A percentile compares a stretch with the other conserved stretches of the same genome.
Evolutionary conservation across 2,888 invertebrate species (phyloP).

Genomic region (Notodonta ziczac): DNA sequence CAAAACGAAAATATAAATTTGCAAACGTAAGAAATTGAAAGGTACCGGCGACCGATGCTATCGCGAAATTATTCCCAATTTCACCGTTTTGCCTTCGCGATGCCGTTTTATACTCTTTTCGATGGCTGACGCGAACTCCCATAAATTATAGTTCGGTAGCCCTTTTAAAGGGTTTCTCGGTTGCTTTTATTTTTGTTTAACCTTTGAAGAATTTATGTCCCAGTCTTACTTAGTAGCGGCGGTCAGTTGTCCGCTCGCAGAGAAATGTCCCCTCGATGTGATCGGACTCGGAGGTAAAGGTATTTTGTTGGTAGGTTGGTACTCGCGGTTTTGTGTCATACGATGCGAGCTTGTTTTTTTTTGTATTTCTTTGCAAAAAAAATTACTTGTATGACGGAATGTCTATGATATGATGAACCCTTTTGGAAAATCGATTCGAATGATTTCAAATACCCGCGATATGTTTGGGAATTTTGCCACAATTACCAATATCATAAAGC

Average conservation of each 20-base stretch:
- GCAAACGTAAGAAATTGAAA: conserved; percentile 80
- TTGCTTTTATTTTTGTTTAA: conserved; percentile 77
- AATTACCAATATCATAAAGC: too few species aligned
- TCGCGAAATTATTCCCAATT: conserved; percentile 84
- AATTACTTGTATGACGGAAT: background rate
- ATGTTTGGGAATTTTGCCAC: too few species aligned
- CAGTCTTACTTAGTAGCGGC: conserved; percentile 80
- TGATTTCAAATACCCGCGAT: too few species aligned
- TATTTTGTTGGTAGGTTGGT: conserved; percentile 36
- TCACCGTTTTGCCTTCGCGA: conserved; percentile 76
- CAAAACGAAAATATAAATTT: conserved; percentile 64
- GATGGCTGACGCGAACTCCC: conserved; percentile 71
- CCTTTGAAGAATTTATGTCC: conserved; percentile 84
- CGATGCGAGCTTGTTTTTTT: background rate
- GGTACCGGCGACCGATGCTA: conserved; percentile 79
- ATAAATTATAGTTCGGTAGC: conserved; percentile 85
- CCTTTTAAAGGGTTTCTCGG: conserved; percentile 77
- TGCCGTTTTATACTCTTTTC: conserved; percentile 66
- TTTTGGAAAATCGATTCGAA: too few species aligned
- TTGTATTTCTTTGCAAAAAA: background rate
- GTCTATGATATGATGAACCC: conserved; percentile 3
- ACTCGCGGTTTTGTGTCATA: conserved; percentile 33
- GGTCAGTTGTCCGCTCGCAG: conserved; percentile 57
- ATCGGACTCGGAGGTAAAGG: conserved; percentile 24
- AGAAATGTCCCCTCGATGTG: conserved; percentile 54